Evolutionary conservation across 2,888 invertebrate genomes (phyloP).

Genomic region (Synanthedon vespiformis): DNA sequence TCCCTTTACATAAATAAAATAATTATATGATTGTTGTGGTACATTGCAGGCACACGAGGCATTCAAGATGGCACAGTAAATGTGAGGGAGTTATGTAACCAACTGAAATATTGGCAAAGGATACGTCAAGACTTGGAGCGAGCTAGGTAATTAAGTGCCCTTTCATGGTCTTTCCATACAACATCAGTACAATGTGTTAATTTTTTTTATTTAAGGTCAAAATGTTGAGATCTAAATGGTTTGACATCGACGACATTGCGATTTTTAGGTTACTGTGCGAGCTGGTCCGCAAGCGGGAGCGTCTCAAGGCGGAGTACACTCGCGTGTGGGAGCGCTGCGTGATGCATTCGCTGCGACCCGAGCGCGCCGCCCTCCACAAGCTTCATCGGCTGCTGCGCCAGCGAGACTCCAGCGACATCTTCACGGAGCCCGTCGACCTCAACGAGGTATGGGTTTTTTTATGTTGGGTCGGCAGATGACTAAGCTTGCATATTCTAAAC

Average conservation of each 20-base stretch:
- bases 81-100: constrained; percentile 82
- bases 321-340: constrained; percentile 84
- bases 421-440: constrained; percentile 92
- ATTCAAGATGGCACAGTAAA: constrained; percentile 75
- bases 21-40: neutral
- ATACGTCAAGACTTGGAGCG: constrained; percentile 94
- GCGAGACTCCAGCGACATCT: constrained; percentile 88
- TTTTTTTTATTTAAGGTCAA: too few relatives aligned
- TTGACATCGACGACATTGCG: too few relatives aligned
- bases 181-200: too few relatives aligned
- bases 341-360: constrained; percentile 84
- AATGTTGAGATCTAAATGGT: too few relatives aligned
- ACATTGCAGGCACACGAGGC: constrained; percentile 54
- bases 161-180: too few relatives aligned
- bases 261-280: constrained; percentile 84
- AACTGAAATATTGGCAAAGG: constrained; percentile 93
- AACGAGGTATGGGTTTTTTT: too few relatives aligned
- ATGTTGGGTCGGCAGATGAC: too few relatives aligned
- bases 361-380: constrained; percentile 81
- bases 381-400: constrained; percentile 81
- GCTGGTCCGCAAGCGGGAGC: constrained; percentile 94
- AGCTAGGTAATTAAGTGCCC: constrained; percentile 64
- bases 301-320: constrained; percentile 88
- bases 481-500: too few relatives aligned
- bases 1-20: too few relatives aligned